phyloP scores from a whole-genome alignment of 2,888 invertebrate species.

The Gortyna flavago region DNA sequence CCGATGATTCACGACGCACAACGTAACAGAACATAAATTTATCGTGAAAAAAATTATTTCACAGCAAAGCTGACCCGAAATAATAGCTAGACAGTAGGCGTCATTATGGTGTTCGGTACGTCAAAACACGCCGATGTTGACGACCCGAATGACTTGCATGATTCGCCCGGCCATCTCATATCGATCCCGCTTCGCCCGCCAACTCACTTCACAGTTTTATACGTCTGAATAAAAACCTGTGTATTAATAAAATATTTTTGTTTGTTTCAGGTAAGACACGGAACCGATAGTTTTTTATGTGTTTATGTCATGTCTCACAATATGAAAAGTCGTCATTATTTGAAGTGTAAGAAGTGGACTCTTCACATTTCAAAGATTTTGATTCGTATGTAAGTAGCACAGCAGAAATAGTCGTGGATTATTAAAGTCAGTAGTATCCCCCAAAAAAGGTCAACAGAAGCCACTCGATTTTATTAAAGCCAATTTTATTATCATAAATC shows the following conservation, averaged over 20 bases:
- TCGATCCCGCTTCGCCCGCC: slow-evolving; percentile 75
- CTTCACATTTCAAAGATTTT: slow-evolving; percentile 4
- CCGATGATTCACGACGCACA: slow-evolving; percentile 60
- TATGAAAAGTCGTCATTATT: slow-evolving; percentile 19
- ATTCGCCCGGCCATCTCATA: slow-evolving; percentile 77
- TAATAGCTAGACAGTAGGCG: slow-evolving; percentile 69
- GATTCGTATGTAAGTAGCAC: slow-evolving; percentile 4
- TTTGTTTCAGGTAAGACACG: slow-evolving; percentile 79
- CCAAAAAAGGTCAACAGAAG: slow-evolving; percentile 45
- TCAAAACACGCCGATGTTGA: slow-evolving; percentile 83
- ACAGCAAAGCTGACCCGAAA: slow-evolving; percentile 63
- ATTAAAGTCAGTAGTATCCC: slow-evolving; percentile 25
- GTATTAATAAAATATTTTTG: slow-evolving; percentile 67
- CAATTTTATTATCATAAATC: slow-evolving; percentile 78
- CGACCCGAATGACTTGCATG: slow-evolving; percentile 87
- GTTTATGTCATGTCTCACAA: slow-evolving; percentile 34
- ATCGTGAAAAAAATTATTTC: slow-evolving; percentile 61
- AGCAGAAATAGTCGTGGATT: slow-evolving; percentile 1
- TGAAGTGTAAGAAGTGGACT: slow-evolving; percentile 16
- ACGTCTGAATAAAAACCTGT: slow-evolving; percentile 49
- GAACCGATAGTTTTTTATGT: slow-evolving; percentile 45
- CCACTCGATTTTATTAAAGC: slow-evolving; percentile 72
- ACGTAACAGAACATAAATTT: slow-evolving; percentile 65
- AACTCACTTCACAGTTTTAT: slow-evolving; percentile 66
- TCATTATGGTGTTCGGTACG: slow-evolving; percentile 77